A percentile compares a stretch with the other conserved stretches of the same genome.
These are phyloP conservation scores for Euzophera pinguis DNA, from an alignment of 2,888 invertebrate genomes.

Conservation along the genomic window DNA sequence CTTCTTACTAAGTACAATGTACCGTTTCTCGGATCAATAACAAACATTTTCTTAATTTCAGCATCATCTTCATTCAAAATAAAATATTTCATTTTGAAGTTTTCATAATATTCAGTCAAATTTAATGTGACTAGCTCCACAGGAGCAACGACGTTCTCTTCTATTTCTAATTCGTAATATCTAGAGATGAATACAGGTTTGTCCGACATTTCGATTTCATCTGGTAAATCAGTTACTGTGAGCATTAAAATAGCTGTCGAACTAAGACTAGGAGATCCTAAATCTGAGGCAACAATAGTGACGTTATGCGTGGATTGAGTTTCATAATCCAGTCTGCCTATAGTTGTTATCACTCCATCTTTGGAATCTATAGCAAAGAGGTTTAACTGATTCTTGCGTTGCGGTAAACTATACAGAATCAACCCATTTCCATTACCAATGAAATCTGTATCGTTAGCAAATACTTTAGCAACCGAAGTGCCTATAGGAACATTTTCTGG, in stretches of 20 bases:
- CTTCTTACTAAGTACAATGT: slow-evolving; percentile 85
- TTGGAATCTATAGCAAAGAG: slow-evolving; percentile 91
- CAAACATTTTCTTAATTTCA: slow-evolving; percentile 82
- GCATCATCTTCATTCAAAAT: slow-evolving; percentile 81
- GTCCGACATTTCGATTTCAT: slow-evolving; percentile 70
- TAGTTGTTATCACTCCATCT: slow-evolving; percentile 89
- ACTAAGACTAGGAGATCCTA: slow-evolving; percentile 90
- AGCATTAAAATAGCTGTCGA: slow-evolving; percentile 87
- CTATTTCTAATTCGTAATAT: slow-evolving; percentile 90
- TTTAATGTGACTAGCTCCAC: slow-evolving; percentile 87
- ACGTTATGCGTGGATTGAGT: slow-evolving; percentile 84
- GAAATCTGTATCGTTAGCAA: slow-evolving; percentile 92
- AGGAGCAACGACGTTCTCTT: slow-evolving; percentile 89
- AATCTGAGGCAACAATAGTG: slow-evolving; percentile 90
- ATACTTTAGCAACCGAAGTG: slow-evolving; percentile 85
- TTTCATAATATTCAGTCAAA: slow-evolving; percentile 83
- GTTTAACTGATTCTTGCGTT: slow-evolving; percentile 81
- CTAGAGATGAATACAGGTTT: slow-evolving; percentile 81
- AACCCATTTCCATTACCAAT: slow-evolving; percentile 92
- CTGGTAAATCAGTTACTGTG: slow-evolving; percentile 83
- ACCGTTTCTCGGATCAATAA: slow-evolving; percentile 88
- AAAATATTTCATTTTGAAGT: slow-evolving; percentile 83
- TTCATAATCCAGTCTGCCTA: slow-evolving; percentile 86
- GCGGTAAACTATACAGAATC: slow-evolving; percentile 87
- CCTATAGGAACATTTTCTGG: slow-evolving; percentile 88